A percentile compares a stretch with the other conserved stretches of the same genome.
Conservation (phyloP, 2,888 invertebrate species). For the Merodon equestris region DNA sequence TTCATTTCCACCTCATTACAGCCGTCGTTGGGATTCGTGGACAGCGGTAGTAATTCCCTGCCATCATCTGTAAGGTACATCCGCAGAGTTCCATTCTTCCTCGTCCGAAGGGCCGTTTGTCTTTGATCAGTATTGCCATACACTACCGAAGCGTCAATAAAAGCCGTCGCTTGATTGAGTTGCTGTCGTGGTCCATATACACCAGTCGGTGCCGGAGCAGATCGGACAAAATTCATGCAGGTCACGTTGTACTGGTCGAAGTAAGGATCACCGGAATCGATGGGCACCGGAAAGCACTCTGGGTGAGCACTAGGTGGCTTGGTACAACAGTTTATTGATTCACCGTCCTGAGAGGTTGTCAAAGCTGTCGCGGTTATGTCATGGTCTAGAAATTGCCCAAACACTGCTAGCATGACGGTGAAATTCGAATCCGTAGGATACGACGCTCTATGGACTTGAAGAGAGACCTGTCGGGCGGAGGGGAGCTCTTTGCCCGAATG, state of each 20-base stretch:
- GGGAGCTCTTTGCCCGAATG: conserved; percentile 82
- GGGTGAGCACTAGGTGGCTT: conserved; percentile 81
- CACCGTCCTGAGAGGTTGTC: conserved; percentile 85
- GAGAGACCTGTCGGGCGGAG: conserved; percentile 87
- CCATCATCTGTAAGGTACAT: conserved; percentile 84
- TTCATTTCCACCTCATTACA: conserved; percentile 87
- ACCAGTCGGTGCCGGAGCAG: conserved; percentile 88
- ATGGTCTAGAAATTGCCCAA: conserved; percentile 93
- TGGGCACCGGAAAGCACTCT: conserved; percentile 88
- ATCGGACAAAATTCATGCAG: conserved; percentile 92
- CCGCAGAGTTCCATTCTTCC: conserved; percentile 82
- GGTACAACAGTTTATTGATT: conserved; percentile 85
- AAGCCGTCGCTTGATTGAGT: conserved; percentile 90
- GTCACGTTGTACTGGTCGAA: conserved; percentile 84
- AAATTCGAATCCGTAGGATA: conserved; percentile 87
- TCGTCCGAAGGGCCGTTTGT: conserved; percentile 80
- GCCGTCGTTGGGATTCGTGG: conserved; percentile 85
- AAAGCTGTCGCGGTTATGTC: conserved; percentile 92
- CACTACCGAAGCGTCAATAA: conserved; percentile 90
- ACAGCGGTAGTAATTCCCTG: conserved; percentile 85
- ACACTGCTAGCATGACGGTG: conserved; percentile 91
- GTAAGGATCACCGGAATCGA: conserved; percentile 85
- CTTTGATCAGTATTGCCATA: conserved; percentile 84
- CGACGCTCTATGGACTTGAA: conserved; percentile 86
- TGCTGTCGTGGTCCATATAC: conserved; percentile 90